Evolutionary conservation across 2,113 vertebrate genomes (phyloP), one percentile per base, ranked within the genome.

Genomic region (Menidia beryllina): DNA sequence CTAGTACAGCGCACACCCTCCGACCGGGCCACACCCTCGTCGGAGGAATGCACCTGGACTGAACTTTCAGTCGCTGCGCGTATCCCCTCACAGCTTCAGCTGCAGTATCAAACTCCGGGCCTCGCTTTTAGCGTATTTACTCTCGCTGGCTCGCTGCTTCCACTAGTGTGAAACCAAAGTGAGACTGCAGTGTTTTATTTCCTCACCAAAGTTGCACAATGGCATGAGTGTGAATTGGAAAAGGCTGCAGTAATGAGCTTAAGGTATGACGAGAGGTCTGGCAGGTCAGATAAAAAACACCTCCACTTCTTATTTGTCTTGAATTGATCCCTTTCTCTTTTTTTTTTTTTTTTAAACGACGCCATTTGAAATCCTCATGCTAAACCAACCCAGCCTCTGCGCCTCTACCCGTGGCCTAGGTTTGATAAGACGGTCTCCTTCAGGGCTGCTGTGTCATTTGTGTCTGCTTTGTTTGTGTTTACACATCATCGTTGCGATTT

Each of bases 31-130:
- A 79, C 88, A 76, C 90, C 88, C 86, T 62, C 58, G 39, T 62
- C 70, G 39, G 21, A 82, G 69, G 83, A 86, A 89, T 86, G 83
- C 27, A 79, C 86, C 88, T 87, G 82, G 69, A 74, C 15, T 68
- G 39, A 79, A 43, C 69, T 0, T 61, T 68, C 65, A 52, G 72
- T 84, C 60, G 63, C 41, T 19, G 11, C 20, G 50, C 15, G 41
- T 49, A 69, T 56, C 17, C 43, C 25, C 45, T 68, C 61, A 48
- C 36, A 30, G 65, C 27, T 52, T 60, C 4, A 62, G 69, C 62
- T 20, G 30, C 39, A 49, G n/a, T 19, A 15, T 63, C 15, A 13
- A 47, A 19, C 54, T 67, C 34, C 36, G 24, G 36, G 2, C 10
- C 6, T 64, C 51, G 43, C 19, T 20, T 30, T 52, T 67, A 39